Evolutionary conservation across 2,888 invertebrate genomes (phyloP).

Genomic region (Platerodrilus igneus): DNA sequence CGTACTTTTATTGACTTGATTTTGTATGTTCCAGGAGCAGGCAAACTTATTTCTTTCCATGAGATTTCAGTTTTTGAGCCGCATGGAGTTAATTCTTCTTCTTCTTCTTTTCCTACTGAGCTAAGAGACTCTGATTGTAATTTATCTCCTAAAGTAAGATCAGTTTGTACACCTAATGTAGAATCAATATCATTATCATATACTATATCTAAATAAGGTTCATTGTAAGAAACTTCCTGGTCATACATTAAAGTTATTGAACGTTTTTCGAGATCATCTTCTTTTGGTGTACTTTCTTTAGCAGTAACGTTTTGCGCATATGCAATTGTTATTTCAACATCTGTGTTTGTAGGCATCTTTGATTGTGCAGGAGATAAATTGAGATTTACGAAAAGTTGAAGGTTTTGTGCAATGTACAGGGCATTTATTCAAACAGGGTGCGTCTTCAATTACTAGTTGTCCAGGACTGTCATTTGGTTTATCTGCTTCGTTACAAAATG

Average conservation of each 20-base stretch:
- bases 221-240: constrained; percentile 18
- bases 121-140: constrained; percentile 19
- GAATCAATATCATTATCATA: constrained; percentile 6
- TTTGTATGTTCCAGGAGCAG: constrained; percentile 12
- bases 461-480: too few relatives aligned
- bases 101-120: constrained; percentile 9
- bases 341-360: background rate
- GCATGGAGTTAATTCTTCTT: constrained; percentile 1
- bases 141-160: constrained; percentile 14
- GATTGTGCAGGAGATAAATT: background rate
- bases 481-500: too few relatives aligned
- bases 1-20: constrained; percentile 5
- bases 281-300: too few relatives aligned
- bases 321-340: too few relatives aligned
- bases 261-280: constrained; percentile 1
- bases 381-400: background rate
- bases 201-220: constrained; percentile 20
- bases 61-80: constrained; percentile 11
- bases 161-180: constrained; percentile 18
- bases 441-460: too few relatives aligned
- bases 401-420: background rate
- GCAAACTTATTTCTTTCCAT: constrained; percentile 14
- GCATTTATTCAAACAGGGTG: too few relatives aligned
- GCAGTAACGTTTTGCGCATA: too few relatives aligned
- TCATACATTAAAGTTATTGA: constrained; percentile 18